These are phyloP conservation scores for Salarias fasciatus DNA, from an alignment of 2,797 vertebrate species.

Conservation along the genomic window DNA sequence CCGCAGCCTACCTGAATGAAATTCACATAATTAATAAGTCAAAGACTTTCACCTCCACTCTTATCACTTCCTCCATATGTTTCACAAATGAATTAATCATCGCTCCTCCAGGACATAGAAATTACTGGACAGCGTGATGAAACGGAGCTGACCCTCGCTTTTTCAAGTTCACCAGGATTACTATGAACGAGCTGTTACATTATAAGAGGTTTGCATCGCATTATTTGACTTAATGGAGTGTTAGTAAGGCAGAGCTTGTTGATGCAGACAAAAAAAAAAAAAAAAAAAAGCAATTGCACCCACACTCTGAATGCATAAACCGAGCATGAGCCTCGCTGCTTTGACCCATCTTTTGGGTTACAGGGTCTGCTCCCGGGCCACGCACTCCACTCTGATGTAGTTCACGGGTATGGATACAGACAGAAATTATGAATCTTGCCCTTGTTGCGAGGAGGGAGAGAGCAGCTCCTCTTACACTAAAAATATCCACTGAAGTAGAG, in stretches of 20 bases:
- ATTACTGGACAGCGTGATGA: constrained; percentile 26
- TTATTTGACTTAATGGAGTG: constrained; percentile 27
- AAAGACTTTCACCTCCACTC: constrained; percentile 44
- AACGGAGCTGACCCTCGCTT: constrained; percentile 31
- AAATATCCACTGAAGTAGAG: constrained; percentile 81
- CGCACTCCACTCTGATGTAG: constrained; percentile 57
- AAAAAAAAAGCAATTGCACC: background rate
- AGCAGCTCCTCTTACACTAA: constrained; percentile 77
- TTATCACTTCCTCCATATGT: constrained; percentile 48
- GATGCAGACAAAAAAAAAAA: no score
- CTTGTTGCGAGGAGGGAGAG: constrained; percentile 69
- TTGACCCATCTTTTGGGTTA: constrained; percentile 35
- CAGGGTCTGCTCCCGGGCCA: constrained; percentile 44
- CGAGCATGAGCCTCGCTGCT: constrained; percentile 30
- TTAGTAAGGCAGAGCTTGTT: constrained; percentile 13
- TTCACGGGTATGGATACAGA: constrained; percentile 65
- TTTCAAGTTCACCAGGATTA: constrained; percentile 41
- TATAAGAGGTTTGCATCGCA: constrained; percentile 14
- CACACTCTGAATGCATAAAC: constrained; percentile 19
- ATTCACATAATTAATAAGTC: constrained; percentile 50
- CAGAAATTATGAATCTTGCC: constrained; percentile 79
- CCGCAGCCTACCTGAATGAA: constrained; percentile 31
- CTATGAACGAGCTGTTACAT: constrained; percentile 26
- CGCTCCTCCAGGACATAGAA: constrained; percentile 25
- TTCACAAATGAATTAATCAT: constrained; percentile 47